Conservation (phyloP, 2,888 invertebrate species). For the Nephrocerus scutellatus region DNA sequence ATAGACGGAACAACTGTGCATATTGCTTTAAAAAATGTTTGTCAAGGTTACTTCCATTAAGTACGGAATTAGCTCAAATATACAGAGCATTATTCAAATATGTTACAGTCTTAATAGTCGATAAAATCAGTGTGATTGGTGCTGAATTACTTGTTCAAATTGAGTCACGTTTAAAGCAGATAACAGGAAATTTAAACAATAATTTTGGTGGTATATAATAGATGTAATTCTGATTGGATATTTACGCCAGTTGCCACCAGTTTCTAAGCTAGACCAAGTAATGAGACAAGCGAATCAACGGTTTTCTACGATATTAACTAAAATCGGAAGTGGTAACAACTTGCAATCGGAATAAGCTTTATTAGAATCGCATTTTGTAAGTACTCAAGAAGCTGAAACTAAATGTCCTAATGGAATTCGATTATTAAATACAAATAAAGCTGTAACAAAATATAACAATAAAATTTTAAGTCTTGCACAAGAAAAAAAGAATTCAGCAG, state of each 20-base stretch:
- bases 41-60: conserved; percentile 22
- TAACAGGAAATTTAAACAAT: conserved; percentile 29
- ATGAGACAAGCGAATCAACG: conserved; percentile 32
- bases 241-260: too few relatives aligned
- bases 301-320: conserved; percentile 30
- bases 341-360: conserved; percentile 20
- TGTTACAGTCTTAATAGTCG: conserved; percentile 31
- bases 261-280: too few relatives aligned
- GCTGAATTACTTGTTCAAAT: conserved; percentile 31
- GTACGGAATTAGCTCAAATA: conserved; percentile 22
- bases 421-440: conserved; percentile 21
- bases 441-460: conserved; percentile 16
- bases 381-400: conserved; percentile 21
- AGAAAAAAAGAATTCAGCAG: conserved; percentile 16
- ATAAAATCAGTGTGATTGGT: conserved; percentile 39
- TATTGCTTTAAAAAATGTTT: conserved; percentile 31
- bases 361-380: conserved; percentile 15
- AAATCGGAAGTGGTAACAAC: conserved; percentile 23
- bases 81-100: conserved; percentile 22
- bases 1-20: conserved; percentile 41
- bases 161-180: conserved; percentile 34
- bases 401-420: conserved; percentile 26
- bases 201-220: conserved; percentile 36
- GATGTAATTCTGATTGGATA: conserved; percentile 39
- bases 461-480: conserved; percentile 8